Conservation (phyloP, 2,888 invertebrate species). For the Sicus ferrugineus region DNA sequence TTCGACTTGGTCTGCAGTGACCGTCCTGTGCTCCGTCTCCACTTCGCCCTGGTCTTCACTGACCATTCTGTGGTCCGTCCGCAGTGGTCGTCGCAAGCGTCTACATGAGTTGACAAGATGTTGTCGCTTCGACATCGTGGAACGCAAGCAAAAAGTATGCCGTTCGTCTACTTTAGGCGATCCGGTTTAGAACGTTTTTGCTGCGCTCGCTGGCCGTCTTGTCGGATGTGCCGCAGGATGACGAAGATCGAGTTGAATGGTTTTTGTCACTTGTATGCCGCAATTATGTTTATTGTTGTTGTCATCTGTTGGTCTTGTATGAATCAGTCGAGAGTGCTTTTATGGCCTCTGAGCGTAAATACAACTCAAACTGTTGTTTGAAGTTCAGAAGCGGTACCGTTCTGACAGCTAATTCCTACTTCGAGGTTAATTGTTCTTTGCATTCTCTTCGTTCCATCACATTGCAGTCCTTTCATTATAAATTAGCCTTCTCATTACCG, state of each 20-base stretch:
- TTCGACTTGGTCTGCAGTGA: no score
- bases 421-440: not conserved
- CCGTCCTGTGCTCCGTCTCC: no score
- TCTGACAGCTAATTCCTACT: no score
- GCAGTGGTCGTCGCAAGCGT: no score
- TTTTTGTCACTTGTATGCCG: constrained; percentile 34
- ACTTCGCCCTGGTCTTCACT: not conserved
- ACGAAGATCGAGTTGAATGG: constrained; percentile 29
- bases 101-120: constrained; percentile 33
- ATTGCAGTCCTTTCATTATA: no score
- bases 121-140: constrained; percentile 22
- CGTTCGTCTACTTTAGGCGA: constrained; percentile 19
- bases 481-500: no score
- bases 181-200: not conserved
- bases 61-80: constrained; percentile 3
- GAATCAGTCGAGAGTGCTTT: not conserved
- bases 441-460: no score
- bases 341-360: not conserved
- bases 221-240: constrained; percentile 20
- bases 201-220: not conserved
- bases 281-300: constrained; percentile 35
- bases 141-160: constrained; percentile 10
- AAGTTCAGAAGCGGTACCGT: not conserved
- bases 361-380: not conserved
- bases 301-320: constrained; percentile 21